A percentile compares a stretch with the other conserved stretches of the same genome.
phyloP scores from a whole-genome alignment of 2,888 invertebrate species.

The Helobdella robusta region DNA sequence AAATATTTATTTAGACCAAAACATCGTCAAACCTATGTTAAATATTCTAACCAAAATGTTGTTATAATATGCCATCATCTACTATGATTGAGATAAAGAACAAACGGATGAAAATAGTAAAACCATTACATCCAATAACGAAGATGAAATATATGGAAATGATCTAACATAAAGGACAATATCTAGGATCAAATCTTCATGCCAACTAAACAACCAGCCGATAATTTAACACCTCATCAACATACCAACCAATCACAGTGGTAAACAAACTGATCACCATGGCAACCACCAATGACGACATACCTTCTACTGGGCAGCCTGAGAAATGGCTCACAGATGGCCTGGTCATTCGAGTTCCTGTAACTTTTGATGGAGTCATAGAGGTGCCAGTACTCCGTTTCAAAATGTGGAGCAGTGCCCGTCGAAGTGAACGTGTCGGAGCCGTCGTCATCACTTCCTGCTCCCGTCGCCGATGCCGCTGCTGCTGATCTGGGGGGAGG shows the following conservation, averaged over 20 bases:
- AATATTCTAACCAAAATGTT: too few relatives aligned
- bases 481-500: not conserved
- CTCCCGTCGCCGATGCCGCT: too few relatives aligned
- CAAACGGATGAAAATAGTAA: not conserved
- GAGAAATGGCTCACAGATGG: conserved; percentile 84
- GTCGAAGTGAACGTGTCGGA: conserved; percentile 23
- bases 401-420: too few relatives aligned
- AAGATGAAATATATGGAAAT: not conserved
- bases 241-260: not conserved
- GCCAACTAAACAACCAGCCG: too few relatives aligned
- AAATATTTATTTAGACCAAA: too few relatives aligned
- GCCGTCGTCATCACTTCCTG: conserved; percentile 16
- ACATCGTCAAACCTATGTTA: too few relatives aligned
- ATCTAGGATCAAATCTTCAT: not conserved
- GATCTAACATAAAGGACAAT: not conserved
- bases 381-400: conserved; percentile 69
- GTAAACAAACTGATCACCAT: too few relatives aligned
- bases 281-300: not conserved
- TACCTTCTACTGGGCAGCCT: conserved; percentile 67
- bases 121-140: not conserved
- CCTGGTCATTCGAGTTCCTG: conserved; percentile 56
- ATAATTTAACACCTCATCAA: not conserved
- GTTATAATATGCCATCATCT: not conserved
- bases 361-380: conserved; percentile 65
- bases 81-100: not conserved